Percentiles rank a stretch among this genome's conserved stretches.
Conservation (phyloP, 2,113 vertebrate species). For the Dromas ardeola region DNA sequence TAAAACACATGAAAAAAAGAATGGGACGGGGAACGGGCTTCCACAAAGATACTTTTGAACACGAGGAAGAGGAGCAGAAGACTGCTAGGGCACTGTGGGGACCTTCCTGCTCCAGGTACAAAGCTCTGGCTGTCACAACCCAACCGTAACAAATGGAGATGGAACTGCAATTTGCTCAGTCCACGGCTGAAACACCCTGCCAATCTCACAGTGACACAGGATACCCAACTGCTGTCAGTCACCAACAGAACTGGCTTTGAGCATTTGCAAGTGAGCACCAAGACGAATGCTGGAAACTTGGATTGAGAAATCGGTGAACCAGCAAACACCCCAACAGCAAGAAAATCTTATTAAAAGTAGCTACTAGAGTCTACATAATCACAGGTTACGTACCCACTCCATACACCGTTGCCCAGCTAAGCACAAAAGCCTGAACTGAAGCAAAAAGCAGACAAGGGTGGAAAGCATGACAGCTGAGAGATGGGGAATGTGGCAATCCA, state of each 20-base stretch:
- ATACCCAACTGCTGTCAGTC: background rate
- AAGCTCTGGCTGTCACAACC: background rate
- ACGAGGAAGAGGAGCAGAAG: background rate
- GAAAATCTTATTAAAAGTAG: background rate
- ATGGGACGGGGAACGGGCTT: background rate
- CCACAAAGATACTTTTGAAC: background rate
- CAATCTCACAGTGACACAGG: fast-evolving
- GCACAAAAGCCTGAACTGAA: background rate
- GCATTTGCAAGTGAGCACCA: background rate
- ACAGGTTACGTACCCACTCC: background rate
- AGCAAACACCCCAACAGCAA: background rate
- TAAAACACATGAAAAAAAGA: background rate
- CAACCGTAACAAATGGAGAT: background rate
- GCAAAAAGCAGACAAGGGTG: background rate
- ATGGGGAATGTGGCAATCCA: background rate
- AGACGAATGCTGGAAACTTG: background rate
- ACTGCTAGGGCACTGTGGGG: background rate
- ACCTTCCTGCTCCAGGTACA: background rate
- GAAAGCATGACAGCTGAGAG: background rate
- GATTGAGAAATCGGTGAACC: background rate
- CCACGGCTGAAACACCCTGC: background rate
- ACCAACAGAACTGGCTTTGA: background rate
- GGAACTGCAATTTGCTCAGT: background rate
- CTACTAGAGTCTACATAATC: background rate
- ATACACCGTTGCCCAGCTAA: background rate